Percentiles rank a stretch among this genome's conserved stretches.
These are phyloP conservation scores for Montipora foliosa DNA, from an alignment of 64 coral and sea anemone species.

Conservation along the genomic window DNA sequence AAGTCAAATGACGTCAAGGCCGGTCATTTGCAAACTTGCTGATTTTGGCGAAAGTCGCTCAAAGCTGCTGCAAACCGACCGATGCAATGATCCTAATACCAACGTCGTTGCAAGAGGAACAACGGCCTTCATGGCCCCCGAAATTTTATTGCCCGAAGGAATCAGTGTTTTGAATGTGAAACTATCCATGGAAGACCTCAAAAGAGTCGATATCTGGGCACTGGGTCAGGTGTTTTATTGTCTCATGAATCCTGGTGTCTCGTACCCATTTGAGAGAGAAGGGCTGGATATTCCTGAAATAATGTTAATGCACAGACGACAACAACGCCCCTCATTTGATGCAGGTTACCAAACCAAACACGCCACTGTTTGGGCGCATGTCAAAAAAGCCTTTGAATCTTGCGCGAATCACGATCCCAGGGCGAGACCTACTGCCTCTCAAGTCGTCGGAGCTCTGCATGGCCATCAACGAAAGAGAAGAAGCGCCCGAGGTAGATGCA, in stretches of 20 bases:
- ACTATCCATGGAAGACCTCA: constrained; percentile 64
- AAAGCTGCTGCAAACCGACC: constrained; percentile 40
- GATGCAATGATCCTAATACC: constrained; percentile 32
- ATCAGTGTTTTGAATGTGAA: not conserved
- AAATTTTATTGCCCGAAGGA: constrained; percentile 40
- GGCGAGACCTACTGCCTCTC: constrained; percentile 18
- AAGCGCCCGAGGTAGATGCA: too few species aligned
- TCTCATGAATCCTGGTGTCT: constrained; percentile 67
- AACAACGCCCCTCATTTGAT: constrained; percentile 7
- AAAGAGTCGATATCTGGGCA: constrained; percentile 76
- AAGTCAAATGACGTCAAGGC: not conserved
- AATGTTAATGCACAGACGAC: not conserved
- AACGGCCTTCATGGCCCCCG: constrained; percentile 58
- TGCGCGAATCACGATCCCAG: constrained; percentile 41
- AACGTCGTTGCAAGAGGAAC: constrained; percentile 52
- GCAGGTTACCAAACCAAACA: constrained; percentile 44
- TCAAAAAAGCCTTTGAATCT: constrained; percentile 32
- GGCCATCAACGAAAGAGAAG: not conserved
- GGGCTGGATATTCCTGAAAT: not conserved
- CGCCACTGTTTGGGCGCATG: constrained; percentile 26
- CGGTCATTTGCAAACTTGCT: constrained; percentile 63
- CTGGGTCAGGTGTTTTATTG: constrained; percentile 74
- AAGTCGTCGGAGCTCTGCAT: constrained; percentile 6
- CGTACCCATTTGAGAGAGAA: constrained; percentile 65
- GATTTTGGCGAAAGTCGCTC: constrained; percentile 81